phyloP scores from a whole-genome alignment of 1,140 invertebrate genomes.

The Ostrea edulis region DNA sequence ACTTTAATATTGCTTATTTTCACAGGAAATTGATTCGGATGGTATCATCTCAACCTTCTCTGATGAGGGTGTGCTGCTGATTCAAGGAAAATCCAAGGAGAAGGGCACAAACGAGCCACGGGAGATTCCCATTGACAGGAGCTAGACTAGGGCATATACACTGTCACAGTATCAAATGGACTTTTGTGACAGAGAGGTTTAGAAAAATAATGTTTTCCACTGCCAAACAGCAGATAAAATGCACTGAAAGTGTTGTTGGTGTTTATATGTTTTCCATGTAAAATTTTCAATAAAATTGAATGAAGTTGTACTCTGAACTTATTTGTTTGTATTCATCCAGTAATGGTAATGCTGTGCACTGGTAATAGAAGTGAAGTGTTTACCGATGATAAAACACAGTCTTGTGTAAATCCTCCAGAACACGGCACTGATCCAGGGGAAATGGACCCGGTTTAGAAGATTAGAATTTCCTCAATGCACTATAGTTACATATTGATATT shows the following conservation, averaged over 20 bases:
- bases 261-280: neutral
- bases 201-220: neutral
- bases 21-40: neutral
- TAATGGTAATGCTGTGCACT: too few relatives aligned
- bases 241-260: neutral
- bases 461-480: too few relatives aligned
- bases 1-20: neutral
- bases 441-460: too few relatives aligned
- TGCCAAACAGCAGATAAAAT: neutral
- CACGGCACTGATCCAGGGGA: too few relatives aligned
- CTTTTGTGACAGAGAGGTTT: too few relatives aligned
- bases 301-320: neutral
- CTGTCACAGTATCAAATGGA: neutral
- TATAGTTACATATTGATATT: too few relatives aligned
- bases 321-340: too few relatives aligned
- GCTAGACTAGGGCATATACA: neutral
- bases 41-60: conserved; percentile 1
- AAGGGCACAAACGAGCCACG: neutral
- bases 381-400: too few relatives aligned
- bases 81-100: neutral
- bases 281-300: conserved; percentile 26
- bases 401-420: too few relatives aligned
- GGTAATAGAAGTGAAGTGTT: too few relatives aligned
- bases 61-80: conserved; percentile 16
- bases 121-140: conserved; percentile 26